Conservation (phyloP, 2,797 vertebrate species). For the Bovichtus variegatus region DNA sequence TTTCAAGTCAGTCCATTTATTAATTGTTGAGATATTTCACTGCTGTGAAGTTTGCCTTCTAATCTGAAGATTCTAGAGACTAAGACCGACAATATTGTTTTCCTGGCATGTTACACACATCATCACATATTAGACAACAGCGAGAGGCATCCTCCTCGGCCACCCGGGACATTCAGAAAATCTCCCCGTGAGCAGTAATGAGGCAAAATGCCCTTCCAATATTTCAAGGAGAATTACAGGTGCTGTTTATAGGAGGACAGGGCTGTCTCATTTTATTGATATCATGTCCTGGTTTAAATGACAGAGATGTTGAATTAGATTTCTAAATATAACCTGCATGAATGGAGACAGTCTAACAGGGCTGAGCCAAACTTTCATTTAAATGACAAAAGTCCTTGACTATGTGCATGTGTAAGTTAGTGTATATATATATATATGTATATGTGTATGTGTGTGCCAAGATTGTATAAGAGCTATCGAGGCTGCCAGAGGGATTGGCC, state of each 20-base stretch:
- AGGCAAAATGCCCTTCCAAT: slow-evolving; percentile 38
- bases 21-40: neutral
- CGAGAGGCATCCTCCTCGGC: neutral
- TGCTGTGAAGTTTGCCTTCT: too few relatives aligned
- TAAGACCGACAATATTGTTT: neutral
- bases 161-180: neutral
- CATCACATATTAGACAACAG: neutral
- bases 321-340: slow-evolving; percentile 66
- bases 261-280: slow-evolving; percentile 55
- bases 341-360: slow-evolving; percentile 45
- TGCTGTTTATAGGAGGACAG: slow-evolving; percentile 46
- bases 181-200: neutral
- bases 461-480: slow-evolving; percentile 49
- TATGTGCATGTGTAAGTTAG: slow-evolving; percentile 12
- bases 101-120: neutral
- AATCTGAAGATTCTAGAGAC: neutral
- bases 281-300: slow-evolving; percentile 65
- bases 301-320: slow-evolving; percentile 60
- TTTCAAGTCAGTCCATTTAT: neutral
- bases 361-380: slow-evolving; percentile 33
- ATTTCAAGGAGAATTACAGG: slow-evolving; percentile 60
- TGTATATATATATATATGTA: slow-evolving; percentile 18
- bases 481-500: slow-evolving; percentile 49
- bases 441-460: slow-evolving; percentile 43
- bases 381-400: slow-evolving; percentile 28